These are phyloP conservation scores for Karalla daura DNA, from an alignment of 2,797 vertebrate genomes.

Conservation along the genomic window DNA sequence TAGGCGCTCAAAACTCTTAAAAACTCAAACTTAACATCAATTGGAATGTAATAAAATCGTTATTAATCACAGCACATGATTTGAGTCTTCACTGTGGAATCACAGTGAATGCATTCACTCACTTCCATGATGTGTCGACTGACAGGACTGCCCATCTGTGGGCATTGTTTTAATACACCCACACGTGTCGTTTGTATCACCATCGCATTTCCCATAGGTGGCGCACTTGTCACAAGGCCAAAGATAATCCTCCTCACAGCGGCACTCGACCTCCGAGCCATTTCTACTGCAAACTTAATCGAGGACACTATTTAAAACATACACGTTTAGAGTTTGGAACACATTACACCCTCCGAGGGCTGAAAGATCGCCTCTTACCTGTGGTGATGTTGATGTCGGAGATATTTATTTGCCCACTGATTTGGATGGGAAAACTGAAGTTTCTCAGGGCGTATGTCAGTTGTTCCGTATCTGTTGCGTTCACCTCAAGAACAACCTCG, in stretches of 20 bases:
- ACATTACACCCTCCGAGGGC: neutral
- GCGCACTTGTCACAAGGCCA: conserved; percentile 60
- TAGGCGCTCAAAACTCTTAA: too few relatives aligned
- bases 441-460: conserved; percentile 37
- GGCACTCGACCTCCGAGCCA: conserved; percentile 25
- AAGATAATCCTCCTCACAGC: conserved; percentile 38
- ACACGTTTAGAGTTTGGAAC: neutral
- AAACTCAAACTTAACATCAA: too few relatives aligned
- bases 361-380: conserved; percentile 31
- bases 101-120: neutral
- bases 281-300: conserved; percentile 50
- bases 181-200: conserved; percentile 54
- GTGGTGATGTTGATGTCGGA: conserved; percentile 47
- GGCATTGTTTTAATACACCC: conserved; percentile 74
- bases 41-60: neutral
- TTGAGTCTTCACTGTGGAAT: neutral
- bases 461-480: conserved; percentile 16
- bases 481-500: conserved; percentile 42
- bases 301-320: too few relatives aligned
- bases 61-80: too few relatives aligned
- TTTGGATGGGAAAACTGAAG: conserved; percentile 16
- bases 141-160: conserved; percentile 77
- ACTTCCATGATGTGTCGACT: conserved; percentile 40
- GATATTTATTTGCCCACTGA: conserved; percentile 34
- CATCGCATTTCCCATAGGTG: conserved; percentile 58